A percentile compares a stretch with the other conserved stretches of the same genome.
Evolutionary conservation across 2,113 vertebrate species (phyloP).

Genomic region (Lethenteron camtschaticum): DNA sequence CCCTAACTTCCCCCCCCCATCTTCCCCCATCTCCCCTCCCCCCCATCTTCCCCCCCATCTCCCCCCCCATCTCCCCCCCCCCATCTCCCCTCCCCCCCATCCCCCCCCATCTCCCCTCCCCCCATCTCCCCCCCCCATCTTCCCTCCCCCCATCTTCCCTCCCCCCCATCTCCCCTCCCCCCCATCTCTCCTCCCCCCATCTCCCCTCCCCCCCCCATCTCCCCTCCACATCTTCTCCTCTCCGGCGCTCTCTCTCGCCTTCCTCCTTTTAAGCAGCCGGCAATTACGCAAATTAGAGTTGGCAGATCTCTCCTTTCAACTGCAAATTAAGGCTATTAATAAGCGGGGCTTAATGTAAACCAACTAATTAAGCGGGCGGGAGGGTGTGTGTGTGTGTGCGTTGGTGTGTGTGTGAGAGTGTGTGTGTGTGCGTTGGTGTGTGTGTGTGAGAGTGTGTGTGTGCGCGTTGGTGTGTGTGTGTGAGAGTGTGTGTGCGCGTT

Average conservation of each 20-base stretch:
- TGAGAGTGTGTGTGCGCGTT: no score
- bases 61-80: neutral
- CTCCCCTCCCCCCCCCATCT: neutral
- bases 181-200: neutral
- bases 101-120: neutral
- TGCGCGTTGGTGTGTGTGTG: no score
- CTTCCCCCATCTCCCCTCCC: neutral
- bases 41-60: neutral
- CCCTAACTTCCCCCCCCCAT: neutral
- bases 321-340: conserved; percentile 99
- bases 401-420: no score
- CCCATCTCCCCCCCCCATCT: neutral
- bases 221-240: neutral
- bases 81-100: neutral
- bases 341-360: conserved; percentile 99
- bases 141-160: neutral
- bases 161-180: neutral
- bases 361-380: conserved; percentile 48
- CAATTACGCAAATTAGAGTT: conserved; percentile 99
- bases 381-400: no score
- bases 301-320: conserved; percentile 99
- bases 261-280: conserved; percentile 20
- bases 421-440: no score
- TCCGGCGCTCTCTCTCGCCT: neutral
- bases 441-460: no score